Conservation (phyloP, 2,113 vertebrate genomes). For the Trichechus manatus region DNA sequence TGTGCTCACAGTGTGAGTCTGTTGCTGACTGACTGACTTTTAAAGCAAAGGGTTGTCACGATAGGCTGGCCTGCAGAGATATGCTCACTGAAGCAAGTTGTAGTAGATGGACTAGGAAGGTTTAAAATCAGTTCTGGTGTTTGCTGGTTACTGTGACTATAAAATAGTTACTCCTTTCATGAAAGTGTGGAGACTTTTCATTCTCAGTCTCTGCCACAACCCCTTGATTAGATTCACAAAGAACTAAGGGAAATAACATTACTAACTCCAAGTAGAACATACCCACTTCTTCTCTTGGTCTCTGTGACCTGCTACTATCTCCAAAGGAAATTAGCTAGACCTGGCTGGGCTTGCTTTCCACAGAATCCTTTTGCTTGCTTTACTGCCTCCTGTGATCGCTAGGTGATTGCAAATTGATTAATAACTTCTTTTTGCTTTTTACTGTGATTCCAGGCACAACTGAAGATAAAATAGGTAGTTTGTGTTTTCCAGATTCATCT, state of each 20-base stretch:
- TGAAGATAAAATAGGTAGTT: neutral
- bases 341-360: neutral
- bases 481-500: neutral
- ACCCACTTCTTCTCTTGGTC: neutral
- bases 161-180: neutral
- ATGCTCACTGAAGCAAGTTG: neutral
- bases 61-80: neutral
- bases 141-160: neutral
- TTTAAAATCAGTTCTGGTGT: neutral
- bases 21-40: neutral
- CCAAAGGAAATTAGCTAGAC: constrained; percentile 2
- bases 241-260: neutral
- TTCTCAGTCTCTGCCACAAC: neutral
- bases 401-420: neutral
- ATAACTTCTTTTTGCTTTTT: neutral
- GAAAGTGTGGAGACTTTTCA: neutral
- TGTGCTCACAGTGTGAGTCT: neutral
- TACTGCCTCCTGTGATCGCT: neutral
- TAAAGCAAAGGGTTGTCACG: neutral
- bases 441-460: neutral
- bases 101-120: neutral
- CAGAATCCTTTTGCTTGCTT: neutral
- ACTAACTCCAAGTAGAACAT: neutral
- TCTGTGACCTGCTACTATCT: neutral
- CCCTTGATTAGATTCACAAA: constrained; percentile 31